A percentile compares a stretch with the other conserved stretches of the same genome.
Evolutionary conservation across 92 coral and sea anemone species (phyloP).

Genomic region (Heteractis magnifica): DNA sequence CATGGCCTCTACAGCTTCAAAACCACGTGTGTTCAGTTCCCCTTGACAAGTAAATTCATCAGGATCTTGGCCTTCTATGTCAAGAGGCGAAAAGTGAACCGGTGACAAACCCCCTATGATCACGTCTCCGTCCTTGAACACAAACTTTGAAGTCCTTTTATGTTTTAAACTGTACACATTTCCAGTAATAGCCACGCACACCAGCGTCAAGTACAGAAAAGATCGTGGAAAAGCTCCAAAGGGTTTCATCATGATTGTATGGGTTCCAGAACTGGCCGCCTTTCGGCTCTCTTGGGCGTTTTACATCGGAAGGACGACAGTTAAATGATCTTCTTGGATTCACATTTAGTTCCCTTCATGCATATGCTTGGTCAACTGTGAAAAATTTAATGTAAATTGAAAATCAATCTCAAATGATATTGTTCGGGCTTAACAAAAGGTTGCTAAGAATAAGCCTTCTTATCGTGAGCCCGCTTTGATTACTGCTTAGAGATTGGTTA

Average conservation of each 20-base stretch:
- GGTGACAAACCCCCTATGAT: conserved; percentile 88
- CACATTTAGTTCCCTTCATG: neutral
- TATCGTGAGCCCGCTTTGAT: neutral
- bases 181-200: neutral
- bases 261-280: neutral
- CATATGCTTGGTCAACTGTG: conserved; percentile 5
- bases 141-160: conserved; percentile 38
- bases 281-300: neutral
- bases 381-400: neutral
- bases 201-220: neutral
- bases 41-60: conserved; percentile 64
- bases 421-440: neutral
- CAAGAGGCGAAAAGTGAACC: conserved; percentile 85
- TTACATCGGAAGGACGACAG: neutral
- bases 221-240: neutral
- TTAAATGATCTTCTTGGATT: neutral
- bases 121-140: conserved; percentile 72
- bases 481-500: conserved; percentile 2
- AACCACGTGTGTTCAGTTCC: conserved; percentile 73
- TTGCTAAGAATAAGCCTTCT: neutral
- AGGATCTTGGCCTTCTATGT: conserved; percentile 59
- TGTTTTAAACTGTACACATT: conserved; percentile 19
- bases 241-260: neutral
- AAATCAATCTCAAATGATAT: neutral
- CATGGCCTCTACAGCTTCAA: conserved; percentile 91